Base-by-base conservation (phyloP, 1,140 invertebrate species). In the Drosophila nannoptera region DNA sequence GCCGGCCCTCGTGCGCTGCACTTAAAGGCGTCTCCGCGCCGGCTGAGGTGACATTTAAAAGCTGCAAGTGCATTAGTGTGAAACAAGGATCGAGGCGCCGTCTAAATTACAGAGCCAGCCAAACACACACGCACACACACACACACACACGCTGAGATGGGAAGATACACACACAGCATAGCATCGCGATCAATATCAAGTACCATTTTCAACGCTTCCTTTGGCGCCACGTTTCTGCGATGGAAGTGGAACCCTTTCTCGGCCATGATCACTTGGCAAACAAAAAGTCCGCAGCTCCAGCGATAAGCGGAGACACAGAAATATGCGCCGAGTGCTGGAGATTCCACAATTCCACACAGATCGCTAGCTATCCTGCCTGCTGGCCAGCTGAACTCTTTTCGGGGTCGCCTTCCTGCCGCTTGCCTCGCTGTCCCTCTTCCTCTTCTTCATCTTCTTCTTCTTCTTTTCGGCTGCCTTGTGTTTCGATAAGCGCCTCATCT, bases 41-140 rank as follows among this genome's bases (percentile, higher is more conserved):
- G 52, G 52, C 54, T 53, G 32, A 75, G 74, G 73, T 81, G 82
- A 84, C 81, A 81, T 86, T 81, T 76, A 77, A 84, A 84, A 84
- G 82, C 81, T 86, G 82, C 81, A 78, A 86, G 76, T 80, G 76
- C 81, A 88, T 88, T 88, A 88, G 78, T 83, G 87, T 87, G 78
- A 87, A 80, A 88, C 87, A 88, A 69, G 87, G 76, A 71, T 70
- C 63, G 72, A 81, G 87, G 87, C 87, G 82, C 87, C 87, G 82
- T 84, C 87, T 88, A 88, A 88, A 88, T 88, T 88, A 88, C 73
- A 62, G n/a, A 40, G 14, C 48, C 48, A 49, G 32, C 69, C 29
- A 63, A 48, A 61, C 12, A 54, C 55, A 48, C 48, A 49, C n/a
- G 14, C 16, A 58, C 43, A 29, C n/a, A n/a, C n/a, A n/a, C n/a